Evolutionary conservation across 2,797 vertebrate genomes (phyloP), one percentile per base, ranked within the genome.

Genomic region (Chiloscyllium punctatum): DNA sequence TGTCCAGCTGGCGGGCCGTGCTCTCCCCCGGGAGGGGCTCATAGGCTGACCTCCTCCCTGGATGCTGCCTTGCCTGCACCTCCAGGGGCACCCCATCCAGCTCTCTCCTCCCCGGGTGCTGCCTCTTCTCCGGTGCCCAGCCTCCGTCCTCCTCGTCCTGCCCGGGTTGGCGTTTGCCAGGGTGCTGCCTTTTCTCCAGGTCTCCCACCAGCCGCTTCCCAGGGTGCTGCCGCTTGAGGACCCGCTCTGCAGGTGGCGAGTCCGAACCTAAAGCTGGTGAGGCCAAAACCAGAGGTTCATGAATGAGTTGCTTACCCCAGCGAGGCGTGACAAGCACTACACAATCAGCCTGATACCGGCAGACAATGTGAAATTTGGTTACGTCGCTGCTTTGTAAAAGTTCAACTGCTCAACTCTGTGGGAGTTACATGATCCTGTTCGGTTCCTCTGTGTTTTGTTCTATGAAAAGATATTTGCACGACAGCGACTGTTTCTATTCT

Each of bases 161-260:
- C 4, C 87, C 68, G 37, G 97, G 97, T 23, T 97, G 97, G 96
- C 98, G 97, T 96, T 98, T 98, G 27, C 98, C 98, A 30, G 98
- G 98, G 95, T 99, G 98, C 96, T 99, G 98, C 71, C 98, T 96
- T 96, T 98, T 98, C 96, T 97, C 96, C 7, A 97, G 96, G 7
- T 97, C 97, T 66, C 97, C 97, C 37, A 95, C 84, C 33, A 96
- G 96, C 94, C 98, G 97, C 90, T 97, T 98, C 23, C 98, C 98
- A 33, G 98, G 98, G 96, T 98, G 98, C 96, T 98, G 98, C 95
- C 98, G 97, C 97, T 99, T 99, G 72, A 97, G 97, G 96, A 99
- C 84, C 98, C 97, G 97, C 88, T 98, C 97, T 13, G 96, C 95
- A 92, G 97, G 97, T 96, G 97, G 96, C 51, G 95, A 95, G 84